Percentiles rank a stretch among this genome's conserved stretches.
Conservation (phyloP, 2,888 invertebrate genomes). For the Eupithecia subfuscata region DNA sequence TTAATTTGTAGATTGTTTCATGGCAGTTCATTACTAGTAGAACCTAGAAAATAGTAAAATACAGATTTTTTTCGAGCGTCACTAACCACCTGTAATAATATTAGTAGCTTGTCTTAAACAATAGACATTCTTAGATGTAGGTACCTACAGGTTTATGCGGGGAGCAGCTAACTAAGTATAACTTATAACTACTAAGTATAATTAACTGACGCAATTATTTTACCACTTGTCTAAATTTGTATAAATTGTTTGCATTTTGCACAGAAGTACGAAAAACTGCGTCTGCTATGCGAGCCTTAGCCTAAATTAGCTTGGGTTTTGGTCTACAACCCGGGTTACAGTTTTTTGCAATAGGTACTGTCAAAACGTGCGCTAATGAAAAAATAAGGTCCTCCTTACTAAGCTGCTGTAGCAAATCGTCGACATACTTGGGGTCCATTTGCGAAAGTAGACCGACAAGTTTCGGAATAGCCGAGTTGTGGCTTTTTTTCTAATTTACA, state of each 20-base stretch:
- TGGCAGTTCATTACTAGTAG: too few species aligned
- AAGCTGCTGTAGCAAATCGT: slow-evolving; percentile 73
- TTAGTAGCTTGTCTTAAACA: too few species aligned
- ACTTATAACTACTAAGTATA: neutral
- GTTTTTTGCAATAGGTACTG: neutral
- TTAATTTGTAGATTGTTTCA: too few species aligned
- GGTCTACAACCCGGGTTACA: neutral
- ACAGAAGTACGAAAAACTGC: neutral
- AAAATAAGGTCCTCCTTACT: slow-evolving; percentile 62
- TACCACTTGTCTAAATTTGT: neutral
- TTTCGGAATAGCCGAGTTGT: slow-evolving; percentile 85
- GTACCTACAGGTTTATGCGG: neutral
- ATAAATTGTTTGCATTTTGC: neutral
- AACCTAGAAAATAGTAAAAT: too few species aligned
- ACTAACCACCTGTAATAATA: too few species aligned
- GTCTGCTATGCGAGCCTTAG: neutral
- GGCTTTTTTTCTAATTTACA: slow-evolving; percentile 76
- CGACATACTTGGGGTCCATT: slow-evolving; percentile 82
- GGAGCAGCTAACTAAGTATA: neutral
- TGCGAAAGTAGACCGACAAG: slow-evolving; percentile 84
- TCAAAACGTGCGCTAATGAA: neutral
- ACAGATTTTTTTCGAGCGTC: too few species aligned
- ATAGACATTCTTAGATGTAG: neutral
- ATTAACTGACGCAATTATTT: neutral
- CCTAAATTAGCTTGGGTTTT: too few species aligned